Percentiles rank a stretch among this genome's conserved stretches.
Evolutionary conservation across 2,888 invertebrate species (phyloP).

Genomic region (Empis stercorea): DNA sequence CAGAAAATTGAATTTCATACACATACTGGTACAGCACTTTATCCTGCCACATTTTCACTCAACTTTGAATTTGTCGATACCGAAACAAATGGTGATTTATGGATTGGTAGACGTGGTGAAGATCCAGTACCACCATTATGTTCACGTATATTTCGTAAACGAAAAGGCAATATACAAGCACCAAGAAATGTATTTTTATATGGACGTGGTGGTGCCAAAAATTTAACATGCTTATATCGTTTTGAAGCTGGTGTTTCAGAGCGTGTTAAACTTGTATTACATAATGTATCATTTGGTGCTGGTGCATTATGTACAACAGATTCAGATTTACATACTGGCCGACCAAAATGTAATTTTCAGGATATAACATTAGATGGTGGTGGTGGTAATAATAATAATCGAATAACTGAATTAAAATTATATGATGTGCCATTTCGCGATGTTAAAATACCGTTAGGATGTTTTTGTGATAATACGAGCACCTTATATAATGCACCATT

Average conservation of each 20-base stretch:
- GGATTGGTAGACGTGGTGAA: constrained; percentile 39
- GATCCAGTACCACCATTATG: constrained; percentile 40
- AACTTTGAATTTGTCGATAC: constrained; percentile 79
- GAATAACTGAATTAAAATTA: constrained; percentile 43
- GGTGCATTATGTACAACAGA: constrained; percentile 53
- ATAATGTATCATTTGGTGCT: constrained; percentile 61
- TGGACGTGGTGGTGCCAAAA: constrained; percentile 67
- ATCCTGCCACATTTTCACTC: constrained; percentile 57
- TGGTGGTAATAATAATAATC: too few relatives aligned
- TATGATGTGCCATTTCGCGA: constrained; percentile 57
- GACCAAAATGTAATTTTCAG: constrained; percentile 43
- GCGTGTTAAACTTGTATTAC: constrained; percentile 50
- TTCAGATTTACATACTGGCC: constrained; percentile 56
- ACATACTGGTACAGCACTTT: constrained; percentile 63
- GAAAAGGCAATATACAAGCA: constrained; percentile 48
- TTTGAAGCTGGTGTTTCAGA: constrained; percentile 55
- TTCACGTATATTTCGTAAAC: constrained; percentile 50
- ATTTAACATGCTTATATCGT: constrained; percentile 64
- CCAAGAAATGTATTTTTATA: constrained; percentile 68
- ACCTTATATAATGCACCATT: constrained; percentile 45
- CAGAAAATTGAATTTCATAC: constrained; percentile 45
- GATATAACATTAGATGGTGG: constrained; percentile 29
- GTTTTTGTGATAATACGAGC: constrained; percentile 63
- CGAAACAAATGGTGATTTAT: constrained; percentile 54
- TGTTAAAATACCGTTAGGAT: constrained; percentile 55